A percentile compares a stretch with the other conserved stretches of the same genome.
phyloP scores from a whole-genome alignment of 1,140 invertebrate species.

The Caerostris darwini region DNA sequence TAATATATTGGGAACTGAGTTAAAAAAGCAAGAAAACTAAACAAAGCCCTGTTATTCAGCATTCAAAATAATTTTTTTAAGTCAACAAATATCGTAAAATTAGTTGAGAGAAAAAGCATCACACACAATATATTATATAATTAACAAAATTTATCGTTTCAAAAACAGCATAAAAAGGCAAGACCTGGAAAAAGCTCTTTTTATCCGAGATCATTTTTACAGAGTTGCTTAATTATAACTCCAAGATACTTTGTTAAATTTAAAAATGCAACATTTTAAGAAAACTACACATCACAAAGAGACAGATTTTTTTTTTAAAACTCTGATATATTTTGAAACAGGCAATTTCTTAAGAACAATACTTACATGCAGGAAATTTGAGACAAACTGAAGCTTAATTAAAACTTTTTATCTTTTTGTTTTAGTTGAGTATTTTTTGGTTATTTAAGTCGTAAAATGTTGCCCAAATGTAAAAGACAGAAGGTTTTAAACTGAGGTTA shows the following conservation, averaged over 20 bases:
- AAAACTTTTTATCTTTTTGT: no score
- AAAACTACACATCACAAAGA: background rate
- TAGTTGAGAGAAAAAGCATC: background rate
- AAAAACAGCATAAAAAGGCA: background rate
- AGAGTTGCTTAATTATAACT: no score
- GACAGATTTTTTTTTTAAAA: background rate
- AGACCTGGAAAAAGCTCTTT: no score
- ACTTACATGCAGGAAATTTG: background rate
- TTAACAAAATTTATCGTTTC: background rate
- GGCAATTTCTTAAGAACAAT: background rate
- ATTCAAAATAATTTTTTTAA: background rate
- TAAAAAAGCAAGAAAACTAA: background rate
- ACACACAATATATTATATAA: background rate
- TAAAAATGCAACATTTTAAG: no score
- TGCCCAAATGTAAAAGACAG: no score
- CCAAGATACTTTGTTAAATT: no score
- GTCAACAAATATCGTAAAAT: background rate
- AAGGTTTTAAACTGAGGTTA: no score
- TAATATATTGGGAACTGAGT: background rate
- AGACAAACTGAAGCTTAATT: no score
- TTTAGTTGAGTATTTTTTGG: no score
- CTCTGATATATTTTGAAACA: constrained; percentile 1
- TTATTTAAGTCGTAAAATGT: no score
- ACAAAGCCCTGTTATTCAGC: background rate
- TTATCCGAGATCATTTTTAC: no score